Evolutionary conservation across 2,113 vertebrate genomes (phyloP).

Genomic region (Pluvialis apricaria): DNA sequence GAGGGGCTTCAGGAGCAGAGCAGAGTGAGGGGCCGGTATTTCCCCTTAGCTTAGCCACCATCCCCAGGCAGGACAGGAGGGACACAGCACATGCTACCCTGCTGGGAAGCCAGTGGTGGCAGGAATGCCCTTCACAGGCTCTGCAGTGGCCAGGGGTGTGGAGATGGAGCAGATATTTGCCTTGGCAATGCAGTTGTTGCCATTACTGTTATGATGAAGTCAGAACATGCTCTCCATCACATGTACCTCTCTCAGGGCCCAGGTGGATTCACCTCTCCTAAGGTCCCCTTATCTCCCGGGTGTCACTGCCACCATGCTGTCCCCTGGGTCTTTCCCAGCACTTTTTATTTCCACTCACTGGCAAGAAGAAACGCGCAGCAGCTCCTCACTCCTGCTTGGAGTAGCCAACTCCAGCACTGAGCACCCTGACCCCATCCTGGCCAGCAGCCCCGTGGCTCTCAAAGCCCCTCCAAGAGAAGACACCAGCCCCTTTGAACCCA

Average conservation of each 20-base stretch:
- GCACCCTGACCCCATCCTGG: no score
- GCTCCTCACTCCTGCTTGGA: no score
- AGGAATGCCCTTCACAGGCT: neutral
- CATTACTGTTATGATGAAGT: neutral
- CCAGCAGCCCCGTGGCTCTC: no score
- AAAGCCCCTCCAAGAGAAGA: no score
- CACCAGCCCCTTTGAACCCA: no score
- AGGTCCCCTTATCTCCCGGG: neutral
- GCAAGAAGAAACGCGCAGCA: no score
- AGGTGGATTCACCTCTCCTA: neutral
- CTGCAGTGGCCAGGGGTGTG: neutral
- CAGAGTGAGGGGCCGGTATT: neutral
- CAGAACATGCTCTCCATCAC: neutral
- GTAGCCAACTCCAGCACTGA: no score
- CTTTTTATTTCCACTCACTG: no score
- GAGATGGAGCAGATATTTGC: neutral
- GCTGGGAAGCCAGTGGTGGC: neutral
- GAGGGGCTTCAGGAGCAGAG: neutral
- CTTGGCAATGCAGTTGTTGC: neutral
- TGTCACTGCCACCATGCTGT: neutral
- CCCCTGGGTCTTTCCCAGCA: no score
- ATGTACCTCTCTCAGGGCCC: neutral
- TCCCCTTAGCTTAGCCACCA: neutral
- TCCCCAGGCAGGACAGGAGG: neutral
- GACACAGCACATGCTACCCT: fast-evolving